Evolutionary conservation across 1,140 invertebrate genomes (phyloP).

Genomic region (Pseudomyrmex concolor): DNA sequence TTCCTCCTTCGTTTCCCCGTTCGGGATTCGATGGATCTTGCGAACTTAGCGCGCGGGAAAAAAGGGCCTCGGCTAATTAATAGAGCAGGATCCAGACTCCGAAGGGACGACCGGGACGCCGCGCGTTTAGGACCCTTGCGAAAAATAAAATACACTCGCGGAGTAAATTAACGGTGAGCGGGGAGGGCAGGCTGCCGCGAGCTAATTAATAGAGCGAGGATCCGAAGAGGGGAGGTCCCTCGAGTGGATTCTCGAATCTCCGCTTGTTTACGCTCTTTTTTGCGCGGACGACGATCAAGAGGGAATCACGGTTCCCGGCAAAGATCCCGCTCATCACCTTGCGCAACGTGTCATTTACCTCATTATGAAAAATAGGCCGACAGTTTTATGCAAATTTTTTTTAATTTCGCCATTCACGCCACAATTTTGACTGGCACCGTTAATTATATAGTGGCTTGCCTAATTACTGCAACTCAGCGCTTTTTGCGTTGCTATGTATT

Average conservation of each 20-base stretch:
- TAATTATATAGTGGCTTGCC: conserved; percentile 31
- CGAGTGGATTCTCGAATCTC: conserved; percentile 47
- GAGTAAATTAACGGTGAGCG: conserved; percentile 77
- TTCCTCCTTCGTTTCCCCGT: conserved; percentile 54
- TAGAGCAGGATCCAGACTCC: conserved; percentile 67
- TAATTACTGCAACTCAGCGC: conserved; percentile 62
- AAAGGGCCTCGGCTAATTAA: conserved; percentile 75
- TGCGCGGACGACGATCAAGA: conserved; percentile 56
- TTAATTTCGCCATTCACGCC: conserved; percentile 7
- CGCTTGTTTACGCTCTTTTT: conserved; percentile 72
- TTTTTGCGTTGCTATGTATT: background rate
- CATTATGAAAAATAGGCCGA: conserved; percentile 25
- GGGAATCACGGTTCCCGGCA: conserved; percentile 49
- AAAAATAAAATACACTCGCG: conserved; percentile 75
- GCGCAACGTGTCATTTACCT: conserved; percentile 56
- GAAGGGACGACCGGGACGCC: conserved; percentile 41
- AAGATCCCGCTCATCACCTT: conserved; percentile 65
- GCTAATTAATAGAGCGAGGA: conserved; percentile 72
- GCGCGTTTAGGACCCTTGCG: conserved; percentile 61
- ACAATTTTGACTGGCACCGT: conserved; percentile 17
- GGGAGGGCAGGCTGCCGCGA: conserved; percentile 59
- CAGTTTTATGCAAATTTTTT: conserved; percentile 43
- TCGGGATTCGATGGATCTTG: conserved; percentile 67
- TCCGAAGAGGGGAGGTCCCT: conserved; percentile 11
- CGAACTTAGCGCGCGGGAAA: conserved; percentile 65